Base-by-base conservation (phyloP, 2,888 invertebrate species). In the Plebejus anna region DNA sequence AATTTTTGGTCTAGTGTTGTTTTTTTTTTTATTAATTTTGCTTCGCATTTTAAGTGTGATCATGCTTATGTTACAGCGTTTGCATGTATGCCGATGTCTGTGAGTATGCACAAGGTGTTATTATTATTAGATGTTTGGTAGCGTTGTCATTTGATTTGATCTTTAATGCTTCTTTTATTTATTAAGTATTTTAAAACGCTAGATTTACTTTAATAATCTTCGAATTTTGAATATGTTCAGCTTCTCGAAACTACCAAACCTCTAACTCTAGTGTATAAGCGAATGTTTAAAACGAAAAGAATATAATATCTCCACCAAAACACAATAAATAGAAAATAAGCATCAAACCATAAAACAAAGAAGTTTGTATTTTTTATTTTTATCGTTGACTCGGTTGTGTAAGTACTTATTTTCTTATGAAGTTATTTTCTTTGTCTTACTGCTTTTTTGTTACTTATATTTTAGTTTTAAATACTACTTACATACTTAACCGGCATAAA, bases 321-420 rank as follows among this genome's bases (percentile, higher is more conserved):
- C 90, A 91, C 90, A 86, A 88, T 92, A 89, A 89, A 83, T 89
- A 89, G 86, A 80, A 83, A 83, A 82, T 86, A 86, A 85, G 86
- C 80, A 83, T 80, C 82, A 78, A 82, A 82, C 82, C 83, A 82
- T 85, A 83, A 82, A 78, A 81, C 82, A 51, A 82, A 82, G 81
- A 81, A 82, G 70, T 76, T 79, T 79, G 79, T 80, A 82, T 82
- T 82, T 85, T 47, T 86, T 86, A 85, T 85, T 83, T 88, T 88
- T 86, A 89, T 87, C 84, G 83, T 88, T 89, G 87, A 88, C 89
- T 92, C 90, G 92, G 92, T 94, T 94, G 91, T 93, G 94, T 94
- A 90, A 93, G 93, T 95, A 95, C 94, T 95, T 95, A 94, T 94
- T 93, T 73, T 73, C 73, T 73, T 94, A 84, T 84, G 90, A 90